Evolutionary conservation across 2,888 invertebrate species (phyloP).

Genomic region (Rhabditoides inermis): DNA sequence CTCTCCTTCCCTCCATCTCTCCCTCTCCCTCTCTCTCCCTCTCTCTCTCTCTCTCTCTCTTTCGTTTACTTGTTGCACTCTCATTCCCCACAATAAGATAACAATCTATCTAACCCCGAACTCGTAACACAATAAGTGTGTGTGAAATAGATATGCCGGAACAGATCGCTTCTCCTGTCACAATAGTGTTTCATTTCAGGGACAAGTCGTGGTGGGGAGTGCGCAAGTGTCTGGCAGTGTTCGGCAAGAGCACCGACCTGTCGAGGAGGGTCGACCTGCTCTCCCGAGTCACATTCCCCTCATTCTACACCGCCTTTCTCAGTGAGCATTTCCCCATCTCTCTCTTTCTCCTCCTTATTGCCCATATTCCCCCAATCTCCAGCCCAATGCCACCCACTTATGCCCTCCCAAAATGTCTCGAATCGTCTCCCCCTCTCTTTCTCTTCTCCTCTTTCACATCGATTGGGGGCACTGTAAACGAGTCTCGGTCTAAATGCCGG

Average conservation of each 20-base stretch:
- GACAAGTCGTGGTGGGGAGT: too few relatives aligned
- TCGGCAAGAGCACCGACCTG: conserved; percentile 29
- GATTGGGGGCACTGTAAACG: too few relatives aligned
- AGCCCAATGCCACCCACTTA: too few relatives aligned
- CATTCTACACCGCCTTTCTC: conserved; percentile 30
- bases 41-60: background rate
- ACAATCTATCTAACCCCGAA: background rate
- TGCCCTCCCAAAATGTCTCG: too few relatives aligned
- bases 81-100: background rate
- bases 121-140: background rate
- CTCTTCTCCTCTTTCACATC: background rate
- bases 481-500: too few relatives aligned
- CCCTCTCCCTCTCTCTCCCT: background rate
- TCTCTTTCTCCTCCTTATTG: conserved; percentile 41
- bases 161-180: background rate
- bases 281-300: conserved; percentile 41
- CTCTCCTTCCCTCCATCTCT: background rate
- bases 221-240: too few relatives aligned
- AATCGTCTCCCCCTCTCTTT: conserved; percentile 7
- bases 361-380: too few relatives aligned
- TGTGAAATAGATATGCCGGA: background rate
- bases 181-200: too few relatives aligned
- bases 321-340: conserved; percentile 42
- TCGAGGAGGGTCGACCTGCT: conserved; percentile 47
- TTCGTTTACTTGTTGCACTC: background rate